A percentile compares a stretch with the other conserved stretches of the same genome.
phyloP scores from a whole-genome alignment of 2,113 vertebrate genomes.

The Solea solea region DNA sequence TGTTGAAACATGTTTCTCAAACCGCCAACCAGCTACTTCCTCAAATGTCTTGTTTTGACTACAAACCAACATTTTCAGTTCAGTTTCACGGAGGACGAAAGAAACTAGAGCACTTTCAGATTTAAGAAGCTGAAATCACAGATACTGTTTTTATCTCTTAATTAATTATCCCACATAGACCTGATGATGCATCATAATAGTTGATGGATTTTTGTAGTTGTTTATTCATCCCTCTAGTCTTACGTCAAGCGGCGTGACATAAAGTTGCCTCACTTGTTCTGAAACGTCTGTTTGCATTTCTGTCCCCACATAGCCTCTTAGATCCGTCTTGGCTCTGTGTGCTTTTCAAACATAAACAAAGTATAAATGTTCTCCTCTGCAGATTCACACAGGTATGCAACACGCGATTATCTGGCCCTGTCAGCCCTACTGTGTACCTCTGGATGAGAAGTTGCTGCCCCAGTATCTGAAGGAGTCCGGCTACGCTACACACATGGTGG shows the following conservation, averaged over 20 bases:
- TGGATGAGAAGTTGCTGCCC: constrained; percentile 93
- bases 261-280: background rate
- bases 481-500: constrained; percentile 96
- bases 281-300: constrained; percentile 14
- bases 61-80: too few species aligned
- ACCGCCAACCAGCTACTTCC: too few species aligned
- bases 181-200: too few species aligned
- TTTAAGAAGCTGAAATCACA: too few species aligned
- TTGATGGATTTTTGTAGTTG: too few species aligned
- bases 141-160: too few species aligned
- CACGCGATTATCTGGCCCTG: constrained; percentile 93
- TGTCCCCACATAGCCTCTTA: background rate
- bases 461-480: constrained; percentile 89
- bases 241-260: constrained; percentile 2
- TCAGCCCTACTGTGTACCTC: constrained; percentile 91
- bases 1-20: too few species aligned
- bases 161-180: too few species aligned
- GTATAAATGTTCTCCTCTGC: background rate
- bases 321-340: constrained; percentile 3
- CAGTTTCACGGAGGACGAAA: too few species aligned
- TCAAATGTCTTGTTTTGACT: too few species aligned
- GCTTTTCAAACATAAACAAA: background rate
- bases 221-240: too few species aligned
- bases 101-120: too few species aligned
- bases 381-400: constrained; percentile 93